Percentiles rank a stretch among this genome's conserved stretches.
phyloP scores from a whole-genome alignment of 2,797 vertebrate species.

The Epinephelus coioides region DNA sequence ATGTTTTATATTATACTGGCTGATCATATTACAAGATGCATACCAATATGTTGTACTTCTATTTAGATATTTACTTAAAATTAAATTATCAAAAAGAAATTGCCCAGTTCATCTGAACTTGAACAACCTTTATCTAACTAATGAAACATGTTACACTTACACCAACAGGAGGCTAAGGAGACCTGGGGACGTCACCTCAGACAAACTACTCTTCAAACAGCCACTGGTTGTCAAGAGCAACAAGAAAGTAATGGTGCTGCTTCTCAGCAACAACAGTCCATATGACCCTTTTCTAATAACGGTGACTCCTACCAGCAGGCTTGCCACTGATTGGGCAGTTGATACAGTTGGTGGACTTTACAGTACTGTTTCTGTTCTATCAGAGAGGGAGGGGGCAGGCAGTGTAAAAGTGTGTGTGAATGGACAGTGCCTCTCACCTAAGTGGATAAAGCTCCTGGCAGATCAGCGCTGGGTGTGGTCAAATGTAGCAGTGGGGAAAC shows the following conservation, averaged over 20 bases:
- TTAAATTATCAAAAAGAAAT: not conserved
- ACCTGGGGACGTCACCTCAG: accelerated
- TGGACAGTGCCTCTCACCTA: not conserved
- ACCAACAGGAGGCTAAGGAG: conserved; percentile 9
- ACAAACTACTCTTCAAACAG: accelerated
- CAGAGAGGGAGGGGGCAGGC: conserved; percentile 18
- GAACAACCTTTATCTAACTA: not conserved
- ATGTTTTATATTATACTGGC: not conserved
- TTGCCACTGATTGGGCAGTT: conserved; percentile 26
- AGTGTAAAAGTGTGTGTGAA: conserved; percentile 40
- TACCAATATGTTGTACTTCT: not conserved
- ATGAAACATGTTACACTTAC: not conserved
- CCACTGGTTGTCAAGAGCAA: conserved; percentile 28
- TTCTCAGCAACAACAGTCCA: conserved; percentile 32
- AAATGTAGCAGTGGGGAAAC: accelerated
- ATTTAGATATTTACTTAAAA: not conserved
- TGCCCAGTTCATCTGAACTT: not conserved
- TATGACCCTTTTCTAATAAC: conserved; percentile 14
- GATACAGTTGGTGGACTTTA: not conserved
- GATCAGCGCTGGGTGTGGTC: conserved; percentile 35
- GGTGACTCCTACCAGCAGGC: conserved; percentile 10
- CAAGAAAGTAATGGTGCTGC: conserved; percentile 53
- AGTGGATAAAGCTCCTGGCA: not conserved
- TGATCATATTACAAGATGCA: not conserved
- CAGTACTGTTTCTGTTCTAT: conserved; percentile 24